Conservation (phyloP, 2,797 vertebrate genomes). For the Phrynocephalus vlangalii region DNA sequence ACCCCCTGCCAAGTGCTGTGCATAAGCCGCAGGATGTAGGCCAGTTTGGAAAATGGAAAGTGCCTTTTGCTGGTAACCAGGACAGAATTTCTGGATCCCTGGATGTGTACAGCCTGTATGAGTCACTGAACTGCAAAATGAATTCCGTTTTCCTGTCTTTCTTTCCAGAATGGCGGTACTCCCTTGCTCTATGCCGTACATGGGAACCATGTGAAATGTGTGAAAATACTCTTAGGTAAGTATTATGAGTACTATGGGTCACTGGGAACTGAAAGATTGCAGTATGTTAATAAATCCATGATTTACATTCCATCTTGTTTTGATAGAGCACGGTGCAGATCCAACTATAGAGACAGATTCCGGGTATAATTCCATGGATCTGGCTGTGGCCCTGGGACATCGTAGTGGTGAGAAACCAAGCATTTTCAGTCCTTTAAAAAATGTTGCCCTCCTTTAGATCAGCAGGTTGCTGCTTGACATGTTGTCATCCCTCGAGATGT, state of each 20-base stretch:
- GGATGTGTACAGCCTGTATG: neutral
- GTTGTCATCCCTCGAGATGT: neutral
- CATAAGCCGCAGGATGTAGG: neutral
- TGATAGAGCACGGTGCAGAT: constrained; percentile 93
- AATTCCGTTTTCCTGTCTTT: neutral
- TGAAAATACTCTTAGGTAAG: constrained; percentile 95
- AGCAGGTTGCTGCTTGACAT: neutral
- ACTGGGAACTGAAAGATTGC: neutral
- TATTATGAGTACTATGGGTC: constrained; percentile 15
- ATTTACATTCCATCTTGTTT: constrained; percentile 51
- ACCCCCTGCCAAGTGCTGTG: neutral
- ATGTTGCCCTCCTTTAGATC: neutral
- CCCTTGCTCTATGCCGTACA: constrained; percentile 96
- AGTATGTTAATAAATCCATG: neutral
- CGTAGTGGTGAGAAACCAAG: constrained; percentile 86
- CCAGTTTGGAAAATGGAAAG: neutral
- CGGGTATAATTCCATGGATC: constrained; percentile 98
- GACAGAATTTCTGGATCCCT: neutral
- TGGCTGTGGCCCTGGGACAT: constrained; percentile 96
- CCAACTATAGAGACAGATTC: constrained; percentile 97
- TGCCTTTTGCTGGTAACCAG: neutral
- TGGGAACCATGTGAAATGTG: constrained; percentile 97
- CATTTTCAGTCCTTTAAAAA: neutral
- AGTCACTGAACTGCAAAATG: neutral
- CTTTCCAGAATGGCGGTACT: constrained; percentile 94